These are phyloP conservation scores for Cantharis rufa DNA, from an alignment of 2,888 invertebrate genomes.

Conservation along the genomic window DNA sequence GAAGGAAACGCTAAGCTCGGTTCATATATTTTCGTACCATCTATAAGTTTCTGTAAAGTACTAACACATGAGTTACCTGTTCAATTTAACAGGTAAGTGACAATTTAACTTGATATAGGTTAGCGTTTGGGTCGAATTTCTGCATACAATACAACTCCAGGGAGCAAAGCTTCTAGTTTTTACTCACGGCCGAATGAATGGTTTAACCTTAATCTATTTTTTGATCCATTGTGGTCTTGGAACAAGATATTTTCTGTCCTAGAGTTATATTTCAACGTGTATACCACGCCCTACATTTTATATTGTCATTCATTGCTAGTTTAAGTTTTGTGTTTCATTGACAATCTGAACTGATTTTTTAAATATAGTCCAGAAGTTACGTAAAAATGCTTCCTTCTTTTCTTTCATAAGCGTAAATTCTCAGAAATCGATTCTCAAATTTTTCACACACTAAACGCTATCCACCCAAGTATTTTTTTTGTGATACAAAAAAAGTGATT, in stretches of 20 bases:
- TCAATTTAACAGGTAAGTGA: constrained; percentile 16
- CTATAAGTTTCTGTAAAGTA: constrained; percentile 1
- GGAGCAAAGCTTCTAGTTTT: constrained; percentile 55
- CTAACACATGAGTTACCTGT: constrained; percentile 10
- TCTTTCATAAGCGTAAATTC: neutral
- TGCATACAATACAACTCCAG: constrained; percentile 51
- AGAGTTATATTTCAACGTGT: constrained; percentile 55
- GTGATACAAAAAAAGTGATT: too few species aligned
- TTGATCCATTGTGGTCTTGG: constrained; percentile 48
- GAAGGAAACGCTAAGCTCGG: constrained; percentile 37
- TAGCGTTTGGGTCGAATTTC: constrained; percentile 35
- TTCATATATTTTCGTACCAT: constrained; percentile 12
- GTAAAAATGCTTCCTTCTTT: neutral
- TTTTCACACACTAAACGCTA: neutral
- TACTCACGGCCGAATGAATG: constrained; percentile 54
- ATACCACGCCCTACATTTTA: constrained; percentile 52
- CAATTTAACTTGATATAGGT: constrained; percentile 36
- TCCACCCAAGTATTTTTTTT: neutral
- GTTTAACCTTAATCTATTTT: constrained; percentile 52
- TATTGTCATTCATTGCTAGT: constrained; percentile 51
- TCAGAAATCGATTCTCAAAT: neutral
- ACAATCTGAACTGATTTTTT: constrained; percentile 33
- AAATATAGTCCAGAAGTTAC: constrained; percentile 9
- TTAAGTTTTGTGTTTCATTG: constrained; percentile 47
- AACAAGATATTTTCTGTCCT: constrained; percentile 54